Evolutionary conservation across 1,140 invertebrate species (phyloP).

Genomic region (Gryllus bimaculatus): DNA sequence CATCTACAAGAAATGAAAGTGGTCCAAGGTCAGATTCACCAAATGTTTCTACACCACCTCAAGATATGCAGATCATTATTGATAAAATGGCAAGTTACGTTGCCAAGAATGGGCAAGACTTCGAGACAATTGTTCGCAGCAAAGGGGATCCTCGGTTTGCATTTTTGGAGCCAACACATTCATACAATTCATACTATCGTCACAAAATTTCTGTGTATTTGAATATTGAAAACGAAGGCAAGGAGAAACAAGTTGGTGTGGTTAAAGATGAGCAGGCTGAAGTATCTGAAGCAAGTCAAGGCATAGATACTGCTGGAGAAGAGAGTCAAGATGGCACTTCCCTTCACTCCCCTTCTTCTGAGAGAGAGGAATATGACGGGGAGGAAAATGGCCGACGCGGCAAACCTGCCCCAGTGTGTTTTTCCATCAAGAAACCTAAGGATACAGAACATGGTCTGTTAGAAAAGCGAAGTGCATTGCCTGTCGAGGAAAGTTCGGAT

Average conservation of each 20-base stretch:
- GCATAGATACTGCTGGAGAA: not conserved
- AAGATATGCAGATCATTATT: constrained; percentile 76
- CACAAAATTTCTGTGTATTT: constrained; percentile 39
- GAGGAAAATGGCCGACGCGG: not conserved
- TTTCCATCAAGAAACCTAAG: constrained; percentile 72
- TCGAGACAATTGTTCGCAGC: constrained; percentile 76
- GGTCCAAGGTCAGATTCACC: constrained; percentile 8
- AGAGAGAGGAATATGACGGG: not conserved
- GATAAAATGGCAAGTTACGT: constrained; percentile 95
- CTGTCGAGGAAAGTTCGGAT: constrained; percentile 63
- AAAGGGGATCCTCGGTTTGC: constrained; percentile 80
- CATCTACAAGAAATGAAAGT: not conserved
- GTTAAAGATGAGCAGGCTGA: not conserved
- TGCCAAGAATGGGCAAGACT: constrained; percentile 84
- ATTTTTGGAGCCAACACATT: constrained; percentile 62
- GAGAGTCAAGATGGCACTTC: not conserved
- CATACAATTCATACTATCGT: constrained; percentile 67
- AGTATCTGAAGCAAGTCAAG: constrained; percentile 5
- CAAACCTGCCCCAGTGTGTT: constrained; percentile 52
- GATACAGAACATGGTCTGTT: constrained; percentile 48
- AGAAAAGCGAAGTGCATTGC: constrained; percentile 40
- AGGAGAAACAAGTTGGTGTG: not conserved
- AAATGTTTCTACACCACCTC: constrained; percentile 44
- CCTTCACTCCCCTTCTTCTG: not conserved
- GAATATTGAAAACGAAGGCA: constrained; percentile 8